A percentile compares a stretch with the other conserved stretches of the same genome.
Evolutionary conservation across 1,140 invertebrate species (phyloP).

Genomic region (Tachypleus tridentatus): DNA sequence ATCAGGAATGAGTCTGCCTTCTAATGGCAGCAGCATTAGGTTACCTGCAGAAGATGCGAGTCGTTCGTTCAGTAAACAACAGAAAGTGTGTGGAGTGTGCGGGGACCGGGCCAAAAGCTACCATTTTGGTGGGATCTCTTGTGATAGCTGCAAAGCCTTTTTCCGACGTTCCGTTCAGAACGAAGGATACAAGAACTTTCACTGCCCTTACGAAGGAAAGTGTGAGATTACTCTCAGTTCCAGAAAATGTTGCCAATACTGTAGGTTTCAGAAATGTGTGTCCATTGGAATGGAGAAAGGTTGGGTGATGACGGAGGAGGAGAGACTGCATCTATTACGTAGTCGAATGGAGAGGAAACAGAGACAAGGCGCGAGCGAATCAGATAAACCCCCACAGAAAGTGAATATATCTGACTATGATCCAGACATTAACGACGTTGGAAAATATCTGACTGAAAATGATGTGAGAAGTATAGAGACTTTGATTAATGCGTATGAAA

Average conservation of each 20-base stretch:
- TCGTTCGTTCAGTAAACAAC: not conserved
- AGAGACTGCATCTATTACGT: slow-evolving; percentile 30
- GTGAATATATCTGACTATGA: slow-evolving; percentile 11
- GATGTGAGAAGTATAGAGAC: slow-evolving; percentile 20
- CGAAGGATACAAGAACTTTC: slow-evolving; percentile 29
- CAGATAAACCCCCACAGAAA: not conserved
- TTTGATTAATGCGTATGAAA: slow-evolving; percentile 21
- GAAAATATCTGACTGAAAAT: slow-evolving; percentile 16
- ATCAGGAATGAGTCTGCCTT: slow-evolving; percentile 21
- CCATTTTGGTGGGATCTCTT: slow-evolving; percentile 31
- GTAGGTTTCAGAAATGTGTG: slow-evolving; percentile 36
- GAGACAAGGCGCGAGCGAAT: slow-evolving; percentile 7
- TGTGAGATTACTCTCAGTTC: slow-evolving; percentile 33
- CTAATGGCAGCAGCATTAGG: slow-evolving; percentile 19
- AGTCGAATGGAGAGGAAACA: slow-evolving; percentile 27
- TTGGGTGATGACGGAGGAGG: slow-evolving; percentile 39
- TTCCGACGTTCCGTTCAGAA: slow-evolving; percentile 33
- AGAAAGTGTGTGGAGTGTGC: slow-evolving; percentile 25
- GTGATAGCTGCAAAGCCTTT: slow-evolving; percentile 34
- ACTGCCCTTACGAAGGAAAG: slow-evolving; percentile 30
- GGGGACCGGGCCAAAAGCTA: slow-evolving; percentile 26
- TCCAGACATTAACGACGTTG: slow-evolving; percentile 18
- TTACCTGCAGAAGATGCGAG: too few relatives aligned
- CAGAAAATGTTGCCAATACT: slow-evolving; percentile 32
- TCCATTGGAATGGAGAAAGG: slow-evolving; percentile 38